Base-by-base conservation (phyloP, 2,113 vertebrate genomes). In the Verasper variegatus region DNA sequence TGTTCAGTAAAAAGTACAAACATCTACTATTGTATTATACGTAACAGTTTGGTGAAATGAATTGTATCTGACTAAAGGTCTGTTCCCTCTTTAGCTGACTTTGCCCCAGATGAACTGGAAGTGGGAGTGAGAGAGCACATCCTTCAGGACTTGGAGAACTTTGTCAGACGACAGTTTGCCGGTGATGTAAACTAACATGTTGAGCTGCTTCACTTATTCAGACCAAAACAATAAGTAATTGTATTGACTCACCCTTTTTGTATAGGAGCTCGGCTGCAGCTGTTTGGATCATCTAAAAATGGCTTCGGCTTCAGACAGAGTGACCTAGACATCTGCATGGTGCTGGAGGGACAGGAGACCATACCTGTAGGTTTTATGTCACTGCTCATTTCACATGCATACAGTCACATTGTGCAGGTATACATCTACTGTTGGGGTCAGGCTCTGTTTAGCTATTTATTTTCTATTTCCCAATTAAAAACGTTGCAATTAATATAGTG, bases 261-360 rank as follows among this genome's bases (percentile, higher is more conserved):
- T 6, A 18, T 83, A 98, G 97, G 95, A 86, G 96, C 97, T 58
- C 96, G 91, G 71, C 90, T 98, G 70, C 95, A 93, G 78, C 93
- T 98, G 35, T 98, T 98, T 95, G 97, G 97, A 55, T 98, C 97
- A 4, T 98, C 97, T 71, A 98, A 96, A 94, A 98, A 98, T 90
- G 97, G 97, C 55, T 98, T 97, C 95, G 97, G 97, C 42, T 98
- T 98, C 92, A 96, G 95, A 86, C 95, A 97, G 92, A 98, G 97
- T 92, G 97, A 98, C 90, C 94, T 98, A 10, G 97, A 98, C 87
- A 95, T 98, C 78, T 98, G 97, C 86, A 97, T 98, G 97, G 96
- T 96, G 21, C 82, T 97, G 77, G 96, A 97, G 72, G 97, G 96
- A 5, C 90, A 92, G 69, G 96, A 97, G 76, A 95, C 93, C 65